Conservation (phyloP, 1,140 invertebrate genomes). For the Asbolus verrucosus region DNA sequence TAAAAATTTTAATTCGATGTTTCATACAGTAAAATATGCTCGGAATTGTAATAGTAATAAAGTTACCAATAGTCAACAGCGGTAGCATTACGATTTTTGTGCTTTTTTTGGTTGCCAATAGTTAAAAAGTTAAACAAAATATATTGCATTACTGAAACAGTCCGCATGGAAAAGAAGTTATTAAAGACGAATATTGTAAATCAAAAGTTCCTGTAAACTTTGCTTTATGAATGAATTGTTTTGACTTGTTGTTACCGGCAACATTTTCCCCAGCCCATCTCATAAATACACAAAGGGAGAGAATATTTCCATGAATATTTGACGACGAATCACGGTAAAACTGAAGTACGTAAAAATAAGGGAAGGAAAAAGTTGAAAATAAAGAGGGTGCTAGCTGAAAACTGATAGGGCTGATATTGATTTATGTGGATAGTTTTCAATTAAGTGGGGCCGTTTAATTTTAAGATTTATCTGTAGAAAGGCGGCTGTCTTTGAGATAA, state of each 20-base stretch:
- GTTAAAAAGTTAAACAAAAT: no score
- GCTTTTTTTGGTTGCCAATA: no score
- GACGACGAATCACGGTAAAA: constrained; percentile 38
- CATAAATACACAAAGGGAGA: constrained; percentile 41
- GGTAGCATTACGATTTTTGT: no score
- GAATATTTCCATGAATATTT: constrained; percentile 43
- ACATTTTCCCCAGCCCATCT: constrained; percentile 9
- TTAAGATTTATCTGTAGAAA: constrained; percentile 18
- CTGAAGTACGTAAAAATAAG: constrained; percentile 18
- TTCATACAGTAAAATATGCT: no score
- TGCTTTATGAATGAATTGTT: constrained; percentile 18
- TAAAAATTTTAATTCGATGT: no score
- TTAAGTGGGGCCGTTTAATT: neutral
- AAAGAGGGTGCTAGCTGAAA: constrained; percentile 40
- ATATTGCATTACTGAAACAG: no score
- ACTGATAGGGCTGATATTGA: constrained; percentile 40
- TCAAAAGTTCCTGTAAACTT: constrained; percentile 18
- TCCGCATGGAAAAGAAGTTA: neutral
- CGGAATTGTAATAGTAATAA: no score
- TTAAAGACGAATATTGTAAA: constrained; percentile 7
- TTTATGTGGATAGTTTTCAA: constrained; percentile 38
- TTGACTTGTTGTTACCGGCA: constrained; percentile 17
- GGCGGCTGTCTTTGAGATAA: constrained; percentile 11
- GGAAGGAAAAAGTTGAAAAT: constrained; percentile 37
- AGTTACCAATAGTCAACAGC: no score